These are phyloP conservation scores for Hydrozoanthus tunicans DNA, from an alignment of 64 coral and sea anemone genomes.

Conservation along the genomic window DNA sequence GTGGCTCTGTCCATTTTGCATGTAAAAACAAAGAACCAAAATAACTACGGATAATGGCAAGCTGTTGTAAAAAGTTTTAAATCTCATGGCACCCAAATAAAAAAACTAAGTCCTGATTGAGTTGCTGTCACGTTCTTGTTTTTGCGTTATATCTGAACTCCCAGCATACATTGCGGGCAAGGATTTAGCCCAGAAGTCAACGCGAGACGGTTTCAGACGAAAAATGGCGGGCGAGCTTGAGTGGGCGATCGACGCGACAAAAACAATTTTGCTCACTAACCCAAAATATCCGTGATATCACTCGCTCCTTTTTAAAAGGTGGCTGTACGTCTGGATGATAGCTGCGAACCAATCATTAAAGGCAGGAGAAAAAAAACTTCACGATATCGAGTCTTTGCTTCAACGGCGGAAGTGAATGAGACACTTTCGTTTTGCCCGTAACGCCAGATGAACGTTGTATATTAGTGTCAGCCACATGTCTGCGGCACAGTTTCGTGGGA, in stretches of 20 bases:
- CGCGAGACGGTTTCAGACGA: slow-evolving; percentile 13
- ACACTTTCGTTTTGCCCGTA: slow-evolving; percentile 32
- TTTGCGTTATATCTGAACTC: neutral
- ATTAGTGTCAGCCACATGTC: slow-evolving; percentile 36
- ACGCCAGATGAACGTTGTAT: slow-evolving; percentile 6
- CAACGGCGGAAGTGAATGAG: slow-evolving; percentile 38
- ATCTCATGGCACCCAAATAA: no score
- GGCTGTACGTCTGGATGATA: slow-evolving; percentile 1
- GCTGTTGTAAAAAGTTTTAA: neutral
- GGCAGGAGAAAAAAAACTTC: neutral
- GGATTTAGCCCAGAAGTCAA: slow-evolving; percentile 1
- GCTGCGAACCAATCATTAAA: neutral
- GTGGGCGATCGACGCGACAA: slow-evolving; percentile 30
- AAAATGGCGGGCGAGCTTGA: slow-evolving; percentile 57
- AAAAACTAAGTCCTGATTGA: no score
- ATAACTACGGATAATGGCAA: neutral
- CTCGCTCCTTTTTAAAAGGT: neutral
- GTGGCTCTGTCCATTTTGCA: neutral
- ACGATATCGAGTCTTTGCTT: slow-evolving; percentile 12
- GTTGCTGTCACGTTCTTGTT: neutral
- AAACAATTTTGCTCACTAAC: slow-evolving; percentile 56
- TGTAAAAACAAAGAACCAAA: neutral
- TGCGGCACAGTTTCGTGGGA: slow-evolving; percentile 33
- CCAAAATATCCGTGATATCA: slow-evolving; percentile 53
- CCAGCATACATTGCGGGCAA: slow-evolving; percentile 21